phyloP scores from a whole-genome alignment of 92 coral and sea anemone species.

The Phenganax stokvisi region DNA sequence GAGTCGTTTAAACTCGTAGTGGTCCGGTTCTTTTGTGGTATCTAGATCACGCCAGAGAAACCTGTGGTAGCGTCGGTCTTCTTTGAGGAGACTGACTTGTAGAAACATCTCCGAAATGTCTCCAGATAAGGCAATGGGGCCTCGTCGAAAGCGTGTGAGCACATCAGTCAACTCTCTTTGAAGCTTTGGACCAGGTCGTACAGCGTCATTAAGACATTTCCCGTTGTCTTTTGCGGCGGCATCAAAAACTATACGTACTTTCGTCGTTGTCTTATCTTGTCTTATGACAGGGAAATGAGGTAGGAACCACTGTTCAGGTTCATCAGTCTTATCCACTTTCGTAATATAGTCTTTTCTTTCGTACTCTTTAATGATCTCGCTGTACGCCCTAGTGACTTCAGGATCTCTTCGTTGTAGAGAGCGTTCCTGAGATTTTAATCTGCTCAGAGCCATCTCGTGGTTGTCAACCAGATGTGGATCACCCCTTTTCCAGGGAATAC shows the following conservation, averaged over 20 bases:
- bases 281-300: conserved; percentile 61
- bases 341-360: conserved; percentile 39
- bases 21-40: no score
- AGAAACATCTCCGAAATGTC: no score
- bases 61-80: no score
- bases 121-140: no score
- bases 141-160: conserved; percentile 43
- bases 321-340: conserved; percentile 12
- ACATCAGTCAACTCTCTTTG: conserved; percentile 54
- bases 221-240: conserved; percentile 51
- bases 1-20: no score
- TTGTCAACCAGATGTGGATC: conserved; percentile 49
- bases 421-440: conserved; percentile 48
- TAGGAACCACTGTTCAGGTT: conserved; percentile 35
- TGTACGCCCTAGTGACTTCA: conserved; percentile 32
- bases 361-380: conserved; percentile 35
- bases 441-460: conserved; percentile 39
- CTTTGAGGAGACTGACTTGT: no score
- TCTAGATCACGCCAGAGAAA: no score
- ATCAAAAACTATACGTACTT: conserved; percentile 54
- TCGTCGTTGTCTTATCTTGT: conserved; percentile 59
- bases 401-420: conserved; percentile 30
- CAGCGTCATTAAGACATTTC: conserved; percentile 47
- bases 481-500: conserved; percentile 42
- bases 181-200: conserved; percentile 53